phyloP scores from a whole-genome alignment of 2,113 vertebrate genomes.

The Axis porcinus region DNA sequence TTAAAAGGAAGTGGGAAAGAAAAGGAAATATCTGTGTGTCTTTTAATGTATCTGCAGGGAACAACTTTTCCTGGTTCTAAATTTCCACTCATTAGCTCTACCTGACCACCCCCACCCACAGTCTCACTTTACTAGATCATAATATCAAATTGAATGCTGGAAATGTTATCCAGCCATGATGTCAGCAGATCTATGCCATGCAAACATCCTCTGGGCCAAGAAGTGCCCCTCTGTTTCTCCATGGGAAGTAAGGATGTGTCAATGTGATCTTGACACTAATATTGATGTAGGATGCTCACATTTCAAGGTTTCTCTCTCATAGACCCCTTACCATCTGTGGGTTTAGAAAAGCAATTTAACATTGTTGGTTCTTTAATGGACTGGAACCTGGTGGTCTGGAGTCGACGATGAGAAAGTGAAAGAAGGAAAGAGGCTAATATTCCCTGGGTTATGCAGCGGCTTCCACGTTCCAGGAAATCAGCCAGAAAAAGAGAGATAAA shows the following conservation, averaged over 20 bases:
- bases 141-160: background rate
- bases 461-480: too few relatives aligned
- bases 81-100: background rate
- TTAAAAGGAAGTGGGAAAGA: background rate
- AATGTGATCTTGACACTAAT: background rate
- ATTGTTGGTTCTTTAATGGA: too few relatives aligned
- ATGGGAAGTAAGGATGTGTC: background rate
- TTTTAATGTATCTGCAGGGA: conserved; percentile 30
- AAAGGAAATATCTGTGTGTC: background rate
- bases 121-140: background rate
- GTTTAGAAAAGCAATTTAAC: background rate
- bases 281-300: too few relatives aligned
- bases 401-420: too few relatives aligned
- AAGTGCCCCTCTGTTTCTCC: background rate
- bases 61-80: conserved; percentile 43
- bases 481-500: too few relatives aligned
- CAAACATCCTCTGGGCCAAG: background rate
- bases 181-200: background rate
- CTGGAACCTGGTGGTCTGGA: too few relatives aligned
- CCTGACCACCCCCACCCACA: too few relatives aligned
- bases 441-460: too few relatives aligned
- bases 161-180: background rate
- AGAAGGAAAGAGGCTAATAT: too few relatives aligned
- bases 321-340: background rate
- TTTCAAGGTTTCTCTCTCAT: background rate